Evolutionary conservation across 2,113 vertebrate species (phyloP).

Genomic region (Neopipo cinnamomea): DNA sequence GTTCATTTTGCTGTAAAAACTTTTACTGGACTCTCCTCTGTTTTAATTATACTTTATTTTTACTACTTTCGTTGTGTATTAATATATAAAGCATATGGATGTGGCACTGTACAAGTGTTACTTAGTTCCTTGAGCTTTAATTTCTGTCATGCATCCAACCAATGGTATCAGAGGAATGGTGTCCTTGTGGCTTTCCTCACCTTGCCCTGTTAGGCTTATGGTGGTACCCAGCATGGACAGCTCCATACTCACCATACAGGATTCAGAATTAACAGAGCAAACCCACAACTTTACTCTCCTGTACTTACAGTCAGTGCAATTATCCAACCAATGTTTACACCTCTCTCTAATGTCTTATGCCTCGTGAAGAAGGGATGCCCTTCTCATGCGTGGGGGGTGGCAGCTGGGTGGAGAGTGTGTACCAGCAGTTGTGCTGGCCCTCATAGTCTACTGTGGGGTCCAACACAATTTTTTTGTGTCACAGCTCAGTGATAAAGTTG

Average conservation of each 20-base stretch:
- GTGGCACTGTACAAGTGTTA: background rate
- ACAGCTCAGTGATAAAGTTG: background rate
- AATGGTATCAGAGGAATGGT: background rate
- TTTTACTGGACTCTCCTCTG: background rate
- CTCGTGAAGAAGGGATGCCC: background rate
- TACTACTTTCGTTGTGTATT: background rate
- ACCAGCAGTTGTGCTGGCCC: background rate
- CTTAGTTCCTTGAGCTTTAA: background rate
- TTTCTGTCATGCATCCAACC: background rate
- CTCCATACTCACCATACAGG: background rate
- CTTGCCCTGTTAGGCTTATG: background rate
- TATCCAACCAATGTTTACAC: background rate
- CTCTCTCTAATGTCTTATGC: background rate
- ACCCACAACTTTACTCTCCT: background rate
- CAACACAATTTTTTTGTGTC: background rate
- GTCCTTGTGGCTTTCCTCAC: background rate
- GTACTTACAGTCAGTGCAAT: background rate
- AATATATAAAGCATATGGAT: background rate
- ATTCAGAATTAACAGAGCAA: background rate
- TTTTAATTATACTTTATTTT: conserved; percentile 10
- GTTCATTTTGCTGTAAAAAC: background rate
- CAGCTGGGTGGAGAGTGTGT: background rate
- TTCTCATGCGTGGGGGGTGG: background rate
- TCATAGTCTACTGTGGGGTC: background rate
- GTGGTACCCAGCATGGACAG: background rate